Evolutionary conservation across 2,113 vertebrate species (phyloP).

Genomic region (Otocyon megalotis): DNA sequence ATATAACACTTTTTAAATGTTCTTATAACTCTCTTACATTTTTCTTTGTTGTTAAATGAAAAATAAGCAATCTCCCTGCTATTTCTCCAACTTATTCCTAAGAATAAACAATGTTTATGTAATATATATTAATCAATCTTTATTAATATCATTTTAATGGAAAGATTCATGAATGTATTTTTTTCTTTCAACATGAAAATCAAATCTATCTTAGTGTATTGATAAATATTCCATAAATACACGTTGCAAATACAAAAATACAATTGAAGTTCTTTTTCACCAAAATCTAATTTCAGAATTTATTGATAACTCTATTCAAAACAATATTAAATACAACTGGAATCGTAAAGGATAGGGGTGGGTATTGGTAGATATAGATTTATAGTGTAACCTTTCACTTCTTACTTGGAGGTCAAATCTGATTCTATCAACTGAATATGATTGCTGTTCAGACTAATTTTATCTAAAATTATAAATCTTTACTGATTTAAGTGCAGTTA

Average conservation of each 20-base stretch:
- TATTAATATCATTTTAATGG: slow-evolving; percentile 74
- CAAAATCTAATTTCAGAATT: slow-evolving; percentile 82
- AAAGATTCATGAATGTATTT: slow-evolving; percentile 76
- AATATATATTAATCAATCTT: slow-evolving; percentile 79
- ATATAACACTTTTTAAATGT: neutral
- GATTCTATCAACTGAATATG: slow-evolving; percentile 63
- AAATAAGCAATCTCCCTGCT: neutral
- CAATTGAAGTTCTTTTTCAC: slow-evolving; percentile 68
- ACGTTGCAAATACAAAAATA: slow-evolving; percentile 76
- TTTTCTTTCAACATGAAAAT: slow-evolving; percentile 75
- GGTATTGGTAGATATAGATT: slow-evolving; percentile 61
- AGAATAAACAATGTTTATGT: slow-evolving; percentile 61
- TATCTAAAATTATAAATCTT: slow-evolving; percentile 71
- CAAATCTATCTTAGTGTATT: slow-evolving; percentile 76
- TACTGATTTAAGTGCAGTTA: slow-evolving; percentile 47
- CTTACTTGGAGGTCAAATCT: slow-evolving; percentile 71
- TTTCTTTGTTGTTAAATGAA: neutral
- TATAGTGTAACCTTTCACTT: slow-evolving; percentile 78
- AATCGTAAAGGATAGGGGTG: slow-evolving; percentile 53
- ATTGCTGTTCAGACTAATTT: slow-evolving; percentile 47
- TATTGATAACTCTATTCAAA: slow-evolving; percentile 80
- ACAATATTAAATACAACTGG: slow-evolving; percentile 68
- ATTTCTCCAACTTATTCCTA: slow-evolving; percentile 46
- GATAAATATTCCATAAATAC: slow-evolving; percentile 67
- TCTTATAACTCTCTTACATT: neutral